Base-by-base conservation (phyloP, 2,113 vertebrate species). In the Eretmochelys imbricata region DNA sequence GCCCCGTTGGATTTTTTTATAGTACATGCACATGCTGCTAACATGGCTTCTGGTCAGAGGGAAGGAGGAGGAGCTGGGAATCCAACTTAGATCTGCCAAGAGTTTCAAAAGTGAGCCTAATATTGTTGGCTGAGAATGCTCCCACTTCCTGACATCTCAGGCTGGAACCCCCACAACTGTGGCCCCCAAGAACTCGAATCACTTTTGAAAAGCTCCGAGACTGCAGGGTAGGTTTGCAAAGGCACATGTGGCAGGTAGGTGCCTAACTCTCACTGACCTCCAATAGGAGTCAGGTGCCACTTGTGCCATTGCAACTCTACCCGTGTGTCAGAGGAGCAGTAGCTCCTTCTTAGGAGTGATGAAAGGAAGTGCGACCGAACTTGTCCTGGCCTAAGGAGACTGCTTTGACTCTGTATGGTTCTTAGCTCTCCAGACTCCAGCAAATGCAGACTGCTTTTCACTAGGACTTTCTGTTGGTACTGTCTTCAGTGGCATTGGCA, bases 401-500 rank as follows among this genome's bases (percentile, higher is more conserved):
- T 72, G 65, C 19, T 38, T 38, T 38, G 65, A 19, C 65, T 38
- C 65, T 72, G 65, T 72, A 3, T 10, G 5, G 4, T 38, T n/a
- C 19, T n/a, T 38, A 38, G 65, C 10, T 72, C 19, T 38, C 35
- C 65, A 10, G 65, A 20, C 19, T 72, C 65, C 17, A 20, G 8
- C 17, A 72, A 4, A 10, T 72, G n/a, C 65, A 72, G n/a, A 20
- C n/a, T 38, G n/a, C 19, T 38, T 72, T 72, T 72, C 48, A 1
- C 89, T 48, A 83, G 87, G 65, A 80, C 35, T 79, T 83, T 81
- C 91, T 75, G 48, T 81, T 51, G 92, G 80, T 86, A 0, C 0
- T 84, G 82, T 90, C 91, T 80, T 35, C 57, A 53, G 35, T 90
- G 91, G 90, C 22, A 69, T 55, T 95, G 91, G 20, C 69, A 79